A percentile compares a stretch with the other conserved stretches of the same genome.
Evolutionary conservation across 1,140 invertebrate species (phyloP).

Genomic region (Dendrolimus kikuchii): DNA sequence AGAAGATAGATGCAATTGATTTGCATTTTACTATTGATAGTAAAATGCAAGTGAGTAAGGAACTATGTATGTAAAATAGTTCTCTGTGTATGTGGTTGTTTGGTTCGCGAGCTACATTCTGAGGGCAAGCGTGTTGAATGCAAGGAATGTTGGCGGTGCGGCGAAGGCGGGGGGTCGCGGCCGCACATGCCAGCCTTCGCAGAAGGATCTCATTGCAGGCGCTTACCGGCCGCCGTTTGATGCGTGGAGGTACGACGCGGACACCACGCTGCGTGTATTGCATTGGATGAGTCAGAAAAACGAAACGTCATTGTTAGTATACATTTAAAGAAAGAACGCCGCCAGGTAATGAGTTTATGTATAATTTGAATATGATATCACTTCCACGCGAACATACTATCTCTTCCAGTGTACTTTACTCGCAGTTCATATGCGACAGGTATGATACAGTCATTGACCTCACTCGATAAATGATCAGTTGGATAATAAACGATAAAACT

Average conservation of each 20-base stretch:
- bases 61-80: conserved; percentile 52
- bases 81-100: conserved; percentile 33
- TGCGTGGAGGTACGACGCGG: conserved; percentile 35
- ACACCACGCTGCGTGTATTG: conserved; percentile 53
- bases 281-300: conserved; percentile 68
- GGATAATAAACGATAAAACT: conserved; percentile 64
- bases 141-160: conserved; percentile 51
- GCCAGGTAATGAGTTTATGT: conserved; percentile 3
- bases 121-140: conserved; percentile 61
- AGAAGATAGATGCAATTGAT: background rate
- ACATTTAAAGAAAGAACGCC: conserved; percentile 21
- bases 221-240: conserved; percentile 35
- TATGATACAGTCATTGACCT: conserved; percentile 50
- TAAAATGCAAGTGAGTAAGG: conserved; percentile 30
- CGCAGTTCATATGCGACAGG: conserved; percentile 57
- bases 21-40: background rate
- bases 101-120: conserved; percentile 58
- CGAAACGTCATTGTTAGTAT: conserved; percentile 46
- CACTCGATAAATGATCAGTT: conserved; percentile 46
- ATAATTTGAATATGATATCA: conserved; percentile 51
- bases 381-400: conserved; percentile 58
- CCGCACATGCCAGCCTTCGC: conserved; percentile 28
- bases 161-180: conserved; percentile 39
- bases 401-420: conserved; percentile 63
- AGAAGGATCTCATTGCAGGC: conserved; percentile 14